These are phyloP conservation scores for Drosophila murphyi DNA, from an alignment of 1,140 invertebrate species.

Conservation along the genomic window DNA sequence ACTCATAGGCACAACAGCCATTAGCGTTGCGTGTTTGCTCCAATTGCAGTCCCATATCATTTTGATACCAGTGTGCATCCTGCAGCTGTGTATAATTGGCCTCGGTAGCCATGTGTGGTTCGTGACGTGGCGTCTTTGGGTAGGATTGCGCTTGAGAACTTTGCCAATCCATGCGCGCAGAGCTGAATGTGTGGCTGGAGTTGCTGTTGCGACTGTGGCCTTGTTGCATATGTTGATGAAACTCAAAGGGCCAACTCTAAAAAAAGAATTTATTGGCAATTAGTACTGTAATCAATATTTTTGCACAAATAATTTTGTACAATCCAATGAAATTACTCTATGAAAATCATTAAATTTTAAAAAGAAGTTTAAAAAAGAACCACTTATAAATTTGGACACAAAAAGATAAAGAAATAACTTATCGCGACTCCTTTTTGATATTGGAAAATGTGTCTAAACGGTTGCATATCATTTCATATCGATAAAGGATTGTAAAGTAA, in stretches of 20 bases:
- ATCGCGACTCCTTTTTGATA: too few species aligned
- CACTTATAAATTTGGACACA: too few species aligned
- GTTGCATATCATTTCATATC: not conserved
- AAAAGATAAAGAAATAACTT: too few species aligned
- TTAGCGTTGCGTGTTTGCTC: slow-evolving; percentile 34
- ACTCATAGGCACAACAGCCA: slow-evolving; percentile 60
- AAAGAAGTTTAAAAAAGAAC: too few species aligned
- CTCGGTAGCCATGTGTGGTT: slow-evolving; percentile 39
- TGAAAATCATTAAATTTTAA: too few species aligned
- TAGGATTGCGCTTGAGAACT: slow-evolving; percentile 49
- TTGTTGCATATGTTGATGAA: slow-evolving; percentile 66
- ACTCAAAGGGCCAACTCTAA: slow-evolving; percentile 82
- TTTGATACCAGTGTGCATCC: slow-evolving; percentile 61
- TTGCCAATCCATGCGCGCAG: slow-evolving; percentile 70
- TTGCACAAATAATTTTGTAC: too few species aligned
- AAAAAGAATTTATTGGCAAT: slow-evolving; percentile 25
- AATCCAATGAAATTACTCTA: too few species aligned
- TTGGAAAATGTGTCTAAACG: not conserved
- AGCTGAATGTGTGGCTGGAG: slow-evolving; percentile 32
- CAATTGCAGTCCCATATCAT: slow-evolving; percentile 52
- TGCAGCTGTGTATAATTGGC: slow-evolving; percentile 51
- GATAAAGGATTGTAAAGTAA: slow-evolving; percentile 13
- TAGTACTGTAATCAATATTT: too few species aligned
- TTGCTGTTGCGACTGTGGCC: slow-evolving; percentile 27
- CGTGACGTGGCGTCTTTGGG: slow-evolving; percentile 45